phyloP scores from a whole-genome alignment of 2,113 vertebrate species.

The Vireo altiloquus region DNA sequence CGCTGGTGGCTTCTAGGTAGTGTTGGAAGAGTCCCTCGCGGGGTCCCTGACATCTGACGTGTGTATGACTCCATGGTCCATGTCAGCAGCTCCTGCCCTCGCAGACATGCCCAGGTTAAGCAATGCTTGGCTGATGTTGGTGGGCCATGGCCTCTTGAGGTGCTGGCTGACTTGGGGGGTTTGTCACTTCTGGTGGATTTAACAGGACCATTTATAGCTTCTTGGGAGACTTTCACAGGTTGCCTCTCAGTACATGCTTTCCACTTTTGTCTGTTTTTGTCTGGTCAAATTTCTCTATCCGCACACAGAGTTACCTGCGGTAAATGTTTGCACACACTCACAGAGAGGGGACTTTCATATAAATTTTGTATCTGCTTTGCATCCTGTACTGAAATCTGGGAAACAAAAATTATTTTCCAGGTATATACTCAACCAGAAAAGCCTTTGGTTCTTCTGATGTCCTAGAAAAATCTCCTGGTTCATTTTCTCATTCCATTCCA shows the following conservation, averaged over 20 bases:
- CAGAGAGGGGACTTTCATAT: not conserved
- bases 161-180: rapidly evolving
- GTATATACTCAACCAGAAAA: not conserved
- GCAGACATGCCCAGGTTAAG: rapidly evolving
- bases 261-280: not conserved
- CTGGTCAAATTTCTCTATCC: not conserved
- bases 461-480: not conserved
- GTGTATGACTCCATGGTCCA: not conserved
- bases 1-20: not conserved
- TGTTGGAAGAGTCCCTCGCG: rapidly evolving
- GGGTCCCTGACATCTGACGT: rapidly evolving
- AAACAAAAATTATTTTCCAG: not conserved
- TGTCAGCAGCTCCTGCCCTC: not conserved
- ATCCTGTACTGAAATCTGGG: not conserved
- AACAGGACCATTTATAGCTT: not conserved
- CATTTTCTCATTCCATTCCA: not conserved
- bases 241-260: not conserved
- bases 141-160: not conserved
- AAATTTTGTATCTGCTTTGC: not conserved
- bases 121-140: not conserved
- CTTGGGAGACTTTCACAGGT: not conserved
- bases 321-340: not conserved
- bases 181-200: not conserved
- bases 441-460: not conserved
- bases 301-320: not conserved